These are phyloP conservation scores for Suricata suricatta DNA, from an alignment of 2,113 vertebrate species.

Conservation along the genomic window DNA sequence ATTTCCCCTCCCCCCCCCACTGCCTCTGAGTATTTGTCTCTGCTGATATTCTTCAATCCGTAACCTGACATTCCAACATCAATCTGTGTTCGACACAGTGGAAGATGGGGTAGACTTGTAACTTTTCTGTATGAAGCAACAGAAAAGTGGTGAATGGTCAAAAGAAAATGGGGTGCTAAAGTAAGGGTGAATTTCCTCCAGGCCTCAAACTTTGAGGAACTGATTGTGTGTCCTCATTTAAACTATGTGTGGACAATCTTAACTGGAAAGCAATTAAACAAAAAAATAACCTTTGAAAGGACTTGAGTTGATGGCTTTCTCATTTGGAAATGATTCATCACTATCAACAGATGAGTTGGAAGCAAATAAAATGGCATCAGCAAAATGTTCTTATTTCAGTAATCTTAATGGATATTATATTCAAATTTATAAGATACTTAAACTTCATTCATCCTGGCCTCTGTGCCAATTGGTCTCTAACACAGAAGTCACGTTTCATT, in stretches of 20 bases:
- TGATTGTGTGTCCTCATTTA: not conserved
- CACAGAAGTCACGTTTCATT: not conserved
- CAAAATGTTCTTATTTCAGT: constrained; percentile 30
- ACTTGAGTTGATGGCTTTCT: not conserved
- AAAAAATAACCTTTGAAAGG: not conserved
- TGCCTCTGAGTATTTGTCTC: not conserved
- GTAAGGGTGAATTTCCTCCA: constrained; percentile 36
- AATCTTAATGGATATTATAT: not conserved
- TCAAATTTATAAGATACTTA: constrained; percentile 14
- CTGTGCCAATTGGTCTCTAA: not conserved
- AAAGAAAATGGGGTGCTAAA: constrained; percentile 37
- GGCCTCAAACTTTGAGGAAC: constrained; percentile 28
- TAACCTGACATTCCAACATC: constrained; percentile 2
- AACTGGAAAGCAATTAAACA: not conserved
- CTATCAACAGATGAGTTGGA: constrained; percentile 13
- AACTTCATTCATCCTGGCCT: not conserved
- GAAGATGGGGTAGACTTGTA: constrained; percentile 4
- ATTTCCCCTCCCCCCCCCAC: not conserved
- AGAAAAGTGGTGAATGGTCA: not conserved
- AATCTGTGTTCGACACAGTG: constrained; percentile 35
- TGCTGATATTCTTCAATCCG: constrained; percentile 38
- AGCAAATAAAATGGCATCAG: not conserved
- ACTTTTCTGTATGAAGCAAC: constrained; percentile 14
- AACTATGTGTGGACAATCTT: rapidly evolving
- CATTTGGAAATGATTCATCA: not conserved